Evolutionary conservation across 2,888 invertebrate genomes (phyloP), one percentile per base, ranked within the genome.

Genomic region (Sthenelais limicola): DNA sequence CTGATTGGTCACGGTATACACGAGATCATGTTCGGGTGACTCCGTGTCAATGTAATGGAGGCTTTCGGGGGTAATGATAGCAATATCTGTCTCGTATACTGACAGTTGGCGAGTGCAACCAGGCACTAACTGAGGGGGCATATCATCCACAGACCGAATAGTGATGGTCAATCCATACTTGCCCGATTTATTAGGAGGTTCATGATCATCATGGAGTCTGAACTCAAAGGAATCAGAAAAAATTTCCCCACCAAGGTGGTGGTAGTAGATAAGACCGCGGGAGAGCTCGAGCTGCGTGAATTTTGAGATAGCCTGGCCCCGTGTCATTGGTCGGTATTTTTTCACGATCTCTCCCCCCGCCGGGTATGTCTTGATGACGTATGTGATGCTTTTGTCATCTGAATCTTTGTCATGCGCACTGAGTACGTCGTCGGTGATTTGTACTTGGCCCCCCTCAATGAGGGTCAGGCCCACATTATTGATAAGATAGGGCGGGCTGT

Each of bases 191-290:
- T 87, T 88, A 18, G 87, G 86, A 18, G 84, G 85, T 26, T 82
- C 84, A 67, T 83, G 82, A 56, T 82, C 80, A 75, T 88, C 87
- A 56, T 80, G 74, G 4, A 88, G 77, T 0, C 82, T 80, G 74
- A 87, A 82, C 68, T 83, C 80, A 76, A 88, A 85, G 18, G 78
- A 77, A 76, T 88, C 88, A 3, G 76, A 69, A 69, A 83, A 83
- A 73, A 83, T 84, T 69, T 76, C 73, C 66, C 80, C 80, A 12
- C 85, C 85, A 58, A 81, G 77, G 77, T 87, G 87, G 38, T 83
- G 81, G 74, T 87, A 88, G 76, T 85, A 87, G 33, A 88, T 82
- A 56, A 83, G 82, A 30, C 87, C 87, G 73, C 82, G 83, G 30
- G 81, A 73, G 0, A 88, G 76, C 71, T 88, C 87, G 48, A 81